Base-by-base conservation (phyloP, 2,888 invertebrate species). In the Gortyna flavago region DNA sequence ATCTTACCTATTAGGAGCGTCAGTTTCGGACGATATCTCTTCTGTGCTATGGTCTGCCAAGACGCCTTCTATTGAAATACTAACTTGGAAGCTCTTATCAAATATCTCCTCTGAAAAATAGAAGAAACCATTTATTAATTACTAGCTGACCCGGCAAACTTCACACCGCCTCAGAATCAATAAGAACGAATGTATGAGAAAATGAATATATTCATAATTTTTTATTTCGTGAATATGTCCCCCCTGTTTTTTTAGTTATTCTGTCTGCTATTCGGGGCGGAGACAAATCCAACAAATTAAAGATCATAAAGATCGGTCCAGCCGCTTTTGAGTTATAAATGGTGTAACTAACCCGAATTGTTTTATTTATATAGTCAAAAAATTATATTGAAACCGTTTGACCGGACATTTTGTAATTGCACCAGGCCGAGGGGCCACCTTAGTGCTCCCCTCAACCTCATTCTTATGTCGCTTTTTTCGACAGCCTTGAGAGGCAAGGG, bases 51-150 rank as follows among this genome's bases (percentile, higher is more conserved):
- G 98, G 89, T 98, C 98, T 83, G 97, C 97, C 9, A 97, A 97
- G 44, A 99, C 97, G 51, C 99, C 99, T 86, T 99, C 98, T 90
- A 99, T 98, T 41, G 98, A 97, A 90, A 99, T 98, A 92, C 98
- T 98, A 75, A 99, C 97, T 94, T 98, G 98, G 93, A 99, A 99
- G 91, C 98, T 98, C 95, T 99, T 98, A 92, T 99, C 99, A 91
- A 99, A 99, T 90, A 98, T 98, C 94, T 99, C 99, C 93, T 99
- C 99, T 99, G 95, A 76, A 97, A 97, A 82, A 77, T 51, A 77
- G 81, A 77, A 77, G 81, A 77, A 70, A 61, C 2, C 29, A 44
- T 64, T 51, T 25, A n/a, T 54, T 54, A 11, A 54, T 54, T 1
- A 54, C 25, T 54, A 25, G 25, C 11, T 11, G 54, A 48, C 21